These are phyloP conservation scores for Podiceps cristatus DNA, from an alignment of 2,113 vertebrate genomes.

Conservation along the genomic window DNA sequence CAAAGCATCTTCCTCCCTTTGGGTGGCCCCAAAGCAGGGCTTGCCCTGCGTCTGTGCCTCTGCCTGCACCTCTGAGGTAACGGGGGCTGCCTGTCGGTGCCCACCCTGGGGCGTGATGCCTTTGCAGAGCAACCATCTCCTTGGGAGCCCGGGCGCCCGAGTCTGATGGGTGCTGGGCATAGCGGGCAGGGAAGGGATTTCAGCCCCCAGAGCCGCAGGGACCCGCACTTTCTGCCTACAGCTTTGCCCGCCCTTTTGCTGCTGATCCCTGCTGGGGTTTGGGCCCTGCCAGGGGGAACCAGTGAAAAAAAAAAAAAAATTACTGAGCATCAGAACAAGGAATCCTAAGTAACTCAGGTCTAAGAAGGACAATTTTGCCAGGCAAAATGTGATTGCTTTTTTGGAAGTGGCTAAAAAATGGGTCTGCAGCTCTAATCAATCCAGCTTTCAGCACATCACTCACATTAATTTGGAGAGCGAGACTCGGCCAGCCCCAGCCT, in stretches of 20 bases:
- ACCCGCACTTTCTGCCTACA: background rate
- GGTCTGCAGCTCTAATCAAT: background rate
- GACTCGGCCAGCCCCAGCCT: background rate
- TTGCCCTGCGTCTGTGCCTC: background rate
- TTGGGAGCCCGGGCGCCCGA: rapidly evolving
- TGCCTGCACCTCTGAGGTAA: rapidly evolving
- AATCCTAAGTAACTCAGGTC: background rate
- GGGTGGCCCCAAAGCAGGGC: background rate
- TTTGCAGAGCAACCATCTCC: background rate
- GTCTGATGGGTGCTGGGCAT: background rate
- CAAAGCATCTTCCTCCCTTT: background rate
- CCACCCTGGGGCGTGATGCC: background rate
- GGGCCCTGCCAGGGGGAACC: background rate
- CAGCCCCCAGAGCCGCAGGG: background rate
- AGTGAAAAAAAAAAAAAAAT: background rate
- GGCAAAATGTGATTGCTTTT: constrained; percentile 24
- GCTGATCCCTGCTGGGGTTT: background rate
- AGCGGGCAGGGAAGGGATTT: background rate
- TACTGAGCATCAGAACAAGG: background rate
- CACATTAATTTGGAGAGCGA: rapidly evolving
- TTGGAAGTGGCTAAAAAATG: background rate
- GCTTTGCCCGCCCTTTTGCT: background rate
- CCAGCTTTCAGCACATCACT: background rate
- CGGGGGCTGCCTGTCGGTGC: background rate
- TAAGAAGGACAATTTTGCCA: background rate